Conservation (phyloP, 2,797 vertebrate species). For the Catamblyrhynchus diadema region DNA sequence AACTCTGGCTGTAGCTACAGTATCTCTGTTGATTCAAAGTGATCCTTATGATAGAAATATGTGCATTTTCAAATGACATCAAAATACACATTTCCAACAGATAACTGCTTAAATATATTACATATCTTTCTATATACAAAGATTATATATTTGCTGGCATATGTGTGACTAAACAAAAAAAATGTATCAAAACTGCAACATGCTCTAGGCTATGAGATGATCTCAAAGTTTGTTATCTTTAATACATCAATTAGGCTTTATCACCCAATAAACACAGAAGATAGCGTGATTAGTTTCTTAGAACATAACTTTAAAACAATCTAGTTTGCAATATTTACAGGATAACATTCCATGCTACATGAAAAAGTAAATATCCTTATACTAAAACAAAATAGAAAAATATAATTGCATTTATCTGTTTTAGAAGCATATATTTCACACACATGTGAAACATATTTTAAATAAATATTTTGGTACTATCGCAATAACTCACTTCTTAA, state of each 20-base stretch:
- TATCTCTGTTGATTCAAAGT: background rate
- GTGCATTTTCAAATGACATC: background rate
- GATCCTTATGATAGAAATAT: background rate
- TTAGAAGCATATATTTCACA: background rate
- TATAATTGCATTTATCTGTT: background rate
- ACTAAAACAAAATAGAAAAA: background rate
- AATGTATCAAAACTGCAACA: background rate
- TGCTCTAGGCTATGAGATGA: background rate
- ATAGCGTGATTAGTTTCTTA: background rate
- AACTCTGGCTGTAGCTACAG: background rate
- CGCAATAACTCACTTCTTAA: background rate
- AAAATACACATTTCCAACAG: background rate
- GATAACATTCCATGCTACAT: background rate
- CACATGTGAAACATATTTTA: background rate
- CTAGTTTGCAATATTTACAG: background rate
- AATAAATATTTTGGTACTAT: background rate
- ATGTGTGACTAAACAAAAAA: background rate
- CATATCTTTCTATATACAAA: background rate
- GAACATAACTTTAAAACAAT: background rate
- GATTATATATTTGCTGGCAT: background rate
- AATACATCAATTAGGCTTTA: slow-evolving; percentile 23
- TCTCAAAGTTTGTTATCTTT: slow-evolving; percentile 6
- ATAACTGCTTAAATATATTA: background rate
- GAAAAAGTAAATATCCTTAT: background rate
- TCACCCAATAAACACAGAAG: slow-evolving; percentile 19